Conservation (phyloP, 1,140 invertebrate genomes). For the Brachionus calyciflorus region DNA sequence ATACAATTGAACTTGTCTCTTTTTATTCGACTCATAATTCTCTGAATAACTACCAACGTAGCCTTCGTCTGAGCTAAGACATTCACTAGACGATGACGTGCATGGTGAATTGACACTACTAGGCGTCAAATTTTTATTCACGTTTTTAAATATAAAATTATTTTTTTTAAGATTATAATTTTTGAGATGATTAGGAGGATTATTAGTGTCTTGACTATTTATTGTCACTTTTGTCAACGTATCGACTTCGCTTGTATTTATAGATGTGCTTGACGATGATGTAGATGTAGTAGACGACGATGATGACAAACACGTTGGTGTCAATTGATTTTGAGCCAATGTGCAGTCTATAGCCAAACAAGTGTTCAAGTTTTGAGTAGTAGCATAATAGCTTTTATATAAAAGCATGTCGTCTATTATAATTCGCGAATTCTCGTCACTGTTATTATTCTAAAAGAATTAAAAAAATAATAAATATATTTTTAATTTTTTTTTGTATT, state of each 20-base stretch:
- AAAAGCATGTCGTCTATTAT: constrained; percentile 18
- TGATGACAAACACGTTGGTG: neutral
- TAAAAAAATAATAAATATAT: neutral
- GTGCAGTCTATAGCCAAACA: constrained; percentile 33
- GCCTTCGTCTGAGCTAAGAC: constrained; percentile 38
- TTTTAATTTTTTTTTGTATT: neutral
- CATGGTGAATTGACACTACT: neutral
- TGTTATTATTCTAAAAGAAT: constrained; percentile 18
- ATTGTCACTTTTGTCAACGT: neutral
- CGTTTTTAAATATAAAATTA: constrained; percentile 16
- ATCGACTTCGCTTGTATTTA: neutral
- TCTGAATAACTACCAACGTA: constrained; percentile 45
- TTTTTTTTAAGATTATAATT: neutral
- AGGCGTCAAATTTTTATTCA: neutral
- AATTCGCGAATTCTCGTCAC: neutral
- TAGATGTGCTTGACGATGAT: neutral
- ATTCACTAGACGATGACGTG: neutral
- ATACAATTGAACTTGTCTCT: neutral
- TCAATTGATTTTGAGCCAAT: neutral
- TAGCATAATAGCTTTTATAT: neutral
- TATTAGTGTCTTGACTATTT: too few relatives aligned
- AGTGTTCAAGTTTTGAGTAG: neutral
- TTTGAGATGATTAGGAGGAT: neutral
- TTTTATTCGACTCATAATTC: neutral
- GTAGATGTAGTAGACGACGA: constrained; percentile 22